Conservation (phyloP, 2,113 vertebrate genomes). For the Pipra filicauda region DNA sequence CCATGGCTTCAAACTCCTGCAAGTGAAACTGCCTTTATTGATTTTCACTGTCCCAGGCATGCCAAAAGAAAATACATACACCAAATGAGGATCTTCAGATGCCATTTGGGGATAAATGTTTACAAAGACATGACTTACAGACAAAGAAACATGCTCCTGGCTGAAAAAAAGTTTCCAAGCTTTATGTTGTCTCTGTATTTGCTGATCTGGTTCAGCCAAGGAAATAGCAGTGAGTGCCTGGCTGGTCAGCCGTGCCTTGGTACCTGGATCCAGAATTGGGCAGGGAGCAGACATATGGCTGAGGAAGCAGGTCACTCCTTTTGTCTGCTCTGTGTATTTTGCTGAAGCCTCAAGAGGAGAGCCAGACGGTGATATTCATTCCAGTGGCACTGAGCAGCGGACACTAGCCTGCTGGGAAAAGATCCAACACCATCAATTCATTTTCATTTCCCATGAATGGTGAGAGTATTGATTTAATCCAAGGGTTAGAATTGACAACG, state of each 20-base stretch:
- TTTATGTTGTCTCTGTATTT: not conserved
- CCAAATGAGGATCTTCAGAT: not conserved
- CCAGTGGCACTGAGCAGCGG: fast-evolving
- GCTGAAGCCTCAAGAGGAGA: not conserved
- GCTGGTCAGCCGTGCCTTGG: not conserved
- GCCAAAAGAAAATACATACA: not conserved
- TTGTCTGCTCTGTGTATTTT: not conserved
- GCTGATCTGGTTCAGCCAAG: not conserved
- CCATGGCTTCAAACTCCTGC: not conserved
- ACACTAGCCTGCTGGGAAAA: not conserved
- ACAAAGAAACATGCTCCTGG: not conserved
- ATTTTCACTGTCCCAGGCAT: not conserved
- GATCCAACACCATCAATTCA: not conserved
- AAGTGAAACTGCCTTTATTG: not conserved
- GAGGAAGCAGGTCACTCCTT: not conserved
- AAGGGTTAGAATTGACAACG: not conserved
- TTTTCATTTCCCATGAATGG: not conserved
- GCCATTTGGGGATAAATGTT: not conserved
- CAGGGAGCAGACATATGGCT: not conserved
- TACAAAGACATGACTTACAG: not conserved
- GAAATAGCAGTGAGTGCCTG: not conserved
- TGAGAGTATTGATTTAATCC: not conserved
- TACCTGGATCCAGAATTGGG: not conserved
- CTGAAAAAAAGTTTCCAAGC: not conserved
- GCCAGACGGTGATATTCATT: not conserved